Base-by-base conservation (phyloP, 2,888 invertebrate species). In the Tetrapedia diversipes region DNA sequence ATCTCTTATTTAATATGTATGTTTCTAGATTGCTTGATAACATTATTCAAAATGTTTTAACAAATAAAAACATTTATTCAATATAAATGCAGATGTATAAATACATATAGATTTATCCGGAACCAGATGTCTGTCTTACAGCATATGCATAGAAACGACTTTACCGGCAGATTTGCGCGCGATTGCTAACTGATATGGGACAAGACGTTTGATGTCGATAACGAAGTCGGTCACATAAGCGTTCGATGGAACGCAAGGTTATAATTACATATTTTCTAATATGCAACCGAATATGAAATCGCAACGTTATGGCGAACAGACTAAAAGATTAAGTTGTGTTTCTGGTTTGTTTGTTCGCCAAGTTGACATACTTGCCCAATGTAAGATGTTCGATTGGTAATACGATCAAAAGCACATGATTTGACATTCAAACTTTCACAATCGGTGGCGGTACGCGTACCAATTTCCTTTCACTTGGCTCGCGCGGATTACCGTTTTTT, bases 391-490 rank as follows among this genome's bases (percentile, higher is more conserved):
- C 14, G 14, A 49, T 37, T 22, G 19, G 14, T 39, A 32, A 19
- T 61, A 16, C 16, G 11, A 53, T 43, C 8, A 22, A 45, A 54
- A 47, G n/a, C 10, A 27, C 37, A 51, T 29, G 41, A 63, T 67
- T 54, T 80, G 79, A 76, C 76, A 65, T 74, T 76, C 57, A 60
- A 68, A 67, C 39, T 77, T 64, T 70, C 75, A 47, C 70, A 47
- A 45, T 41, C 45, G 51, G n/a, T 27, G 49, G 27, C 32, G 47
- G 47, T 19, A 54, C 32, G 61, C 22, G 43, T 19, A 41, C 39
- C 64, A 59, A 61, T 65, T 37, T 73, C 51, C 54, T 69, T 65
- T 60, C 71, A 64, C 70, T 57, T 24, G 34, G n/a, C 29, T 1
- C 47, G 45, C 27, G 29, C 57, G 16, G 49, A 64, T 60, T 70